phyloP scores from a whole-genome alignment of 2,113 vertebrate genomes.

The Oncorhynchus clarkii region DNA sequence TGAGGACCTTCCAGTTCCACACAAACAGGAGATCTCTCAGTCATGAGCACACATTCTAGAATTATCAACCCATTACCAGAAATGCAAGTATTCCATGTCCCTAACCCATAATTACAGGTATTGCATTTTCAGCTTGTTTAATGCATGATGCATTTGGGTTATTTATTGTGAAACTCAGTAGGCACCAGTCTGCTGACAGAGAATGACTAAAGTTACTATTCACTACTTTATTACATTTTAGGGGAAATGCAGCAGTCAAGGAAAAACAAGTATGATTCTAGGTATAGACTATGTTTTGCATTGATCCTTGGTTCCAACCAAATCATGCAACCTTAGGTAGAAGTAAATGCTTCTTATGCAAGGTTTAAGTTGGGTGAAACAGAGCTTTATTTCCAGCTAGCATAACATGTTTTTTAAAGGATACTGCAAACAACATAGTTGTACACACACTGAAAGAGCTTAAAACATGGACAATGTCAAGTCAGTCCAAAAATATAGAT shows the following conservation, averaged over 20 bases:
- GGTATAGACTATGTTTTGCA: slow-evolving; percentile 37
- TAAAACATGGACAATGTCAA: slow-evolving; percentile 6
- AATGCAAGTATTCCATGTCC: background rate
- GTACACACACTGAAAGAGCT: background rate
- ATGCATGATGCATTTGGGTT: slow-evolving; percentile 7
- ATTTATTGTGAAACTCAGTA: slow-evolving; percentile 11
- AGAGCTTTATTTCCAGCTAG: slow-evolving; percentile 37
- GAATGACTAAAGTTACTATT: slow-evolving; percentile 47
- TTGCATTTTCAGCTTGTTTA: slow-evolving; percentile 18
- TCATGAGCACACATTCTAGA: background rate
- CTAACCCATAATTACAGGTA: slow-evolving; percentile 10
- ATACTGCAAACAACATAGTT: slow-evolving; percentile 7
- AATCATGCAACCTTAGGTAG: slow-evolving; percentile 34
- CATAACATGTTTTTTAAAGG: slow-evolving; percentile 35
- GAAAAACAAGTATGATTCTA: slow-evolving; percentile 10
- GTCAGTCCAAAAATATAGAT: background rate
- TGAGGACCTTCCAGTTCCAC: slow-evolving; percentile 10
- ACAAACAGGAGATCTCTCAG: slow-evolving; percentile 6
- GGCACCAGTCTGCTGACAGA: slow-evolving; percentile 32
- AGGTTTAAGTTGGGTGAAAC: slow-evolving; percentile 24
- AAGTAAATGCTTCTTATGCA: slow-evolving; percentile 16
- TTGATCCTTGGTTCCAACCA: slow-evolving; percentile 33
- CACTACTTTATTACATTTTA: slow-evolving; percentile 57
- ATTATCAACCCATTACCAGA: background rate
- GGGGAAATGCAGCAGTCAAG: slow-evolving; percentile 26